These are phyloP conservation scores for Coremacera marginata DNA, from an alignment of 2,888 invertebrate species.

Conservation along the genomic window DNA sequence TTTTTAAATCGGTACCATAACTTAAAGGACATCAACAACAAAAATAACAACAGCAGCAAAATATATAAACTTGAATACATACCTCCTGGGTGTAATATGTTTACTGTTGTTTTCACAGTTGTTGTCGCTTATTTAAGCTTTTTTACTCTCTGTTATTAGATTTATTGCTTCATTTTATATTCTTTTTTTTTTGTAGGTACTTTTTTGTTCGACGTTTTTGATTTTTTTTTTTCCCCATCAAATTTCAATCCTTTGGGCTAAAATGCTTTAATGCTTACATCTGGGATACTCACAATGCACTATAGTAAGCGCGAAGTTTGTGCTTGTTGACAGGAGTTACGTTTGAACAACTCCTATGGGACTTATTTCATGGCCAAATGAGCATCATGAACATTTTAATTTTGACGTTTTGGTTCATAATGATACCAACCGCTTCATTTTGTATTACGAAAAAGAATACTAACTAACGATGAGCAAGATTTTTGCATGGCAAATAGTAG, in stretches of 20 bases:
- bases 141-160: no score
- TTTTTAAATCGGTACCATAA: slow-evolving; percentile 39
- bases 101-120: slow-evolving; percentile 16
- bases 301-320: no score
- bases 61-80: slow-evolving; percentile 8
- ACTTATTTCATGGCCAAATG: no score
- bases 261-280: not conserved
- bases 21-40: slow-evolving; percentile 31
- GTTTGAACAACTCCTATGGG: no score
- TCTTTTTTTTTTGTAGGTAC: not conserved
- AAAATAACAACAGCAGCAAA: slow-evolving; percentile 14
- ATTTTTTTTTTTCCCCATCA: slow-evolving; percentile 40
- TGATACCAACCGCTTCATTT: no score
- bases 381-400: no score
- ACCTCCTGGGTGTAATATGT: slow-evolving; percentile 34
- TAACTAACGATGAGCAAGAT: no score
- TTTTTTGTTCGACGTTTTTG: not conserved
- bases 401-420: no score
- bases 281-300: no score
- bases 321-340: no score
- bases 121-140: slow-evolving; percentile 4
- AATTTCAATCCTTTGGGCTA: slow-evolving; percentile 49
- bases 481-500: no score
- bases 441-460: no score
- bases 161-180: not conserved